Conservation (phyloP, 37 sponge, comb jelly and placozoan species). For the Chondrosia reniformis region DNA sequence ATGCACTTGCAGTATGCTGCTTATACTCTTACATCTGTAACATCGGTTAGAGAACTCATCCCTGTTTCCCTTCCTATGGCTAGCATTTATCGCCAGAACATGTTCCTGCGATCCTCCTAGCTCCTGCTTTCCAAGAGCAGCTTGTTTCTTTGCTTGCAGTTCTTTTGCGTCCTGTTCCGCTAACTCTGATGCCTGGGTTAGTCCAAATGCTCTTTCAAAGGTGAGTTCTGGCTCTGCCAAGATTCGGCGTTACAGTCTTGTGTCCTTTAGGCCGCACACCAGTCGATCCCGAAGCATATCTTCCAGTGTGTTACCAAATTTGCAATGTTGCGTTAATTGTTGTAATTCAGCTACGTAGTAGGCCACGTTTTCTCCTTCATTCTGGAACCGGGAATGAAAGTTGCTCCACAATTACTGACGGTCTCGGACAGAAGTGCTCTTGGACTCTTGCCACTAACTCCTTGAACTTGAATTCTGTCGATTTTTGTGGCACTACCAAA, state of each 20-base stretch:
- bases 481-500: background rate
- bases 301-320: conserved; percentile 21
- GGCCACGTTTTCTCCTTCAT: background rate
- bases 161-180: conserved; percentile 22
- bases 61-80: no score
- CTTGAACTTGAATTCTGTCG: background rate
- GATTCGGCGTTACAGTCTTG: conserved; percentile 5
- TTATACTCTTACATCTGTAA: conserved; percentile 10
- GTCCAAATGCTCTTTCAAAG: conserved; percentile 16
- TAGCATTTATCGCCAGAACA: background rate
- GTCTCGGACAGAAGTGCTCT: no score
- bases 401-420: background rate
- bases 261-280: conserved; percentile 25
- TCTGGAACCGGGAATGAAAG: background rate
- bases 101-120: background rate
- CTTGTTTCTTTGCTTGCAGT: background rate
- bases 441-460: background rate
- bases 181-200: conserved; percentile 17
- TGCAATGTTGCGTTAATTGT: conserved; percentile 7
- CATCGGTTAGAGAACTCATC: no score
- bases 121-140: background rate
- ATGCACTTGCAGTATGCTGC: background rate
- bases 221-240: conserved; percentile 32
- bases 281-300: conserved; percentile 34
- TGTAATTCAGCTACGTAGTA: conserved; percentile 4